phyloP scores from a whole-genome alignment of 2,888 invertebrate genomes.

The Hyles lineata region DNA sequence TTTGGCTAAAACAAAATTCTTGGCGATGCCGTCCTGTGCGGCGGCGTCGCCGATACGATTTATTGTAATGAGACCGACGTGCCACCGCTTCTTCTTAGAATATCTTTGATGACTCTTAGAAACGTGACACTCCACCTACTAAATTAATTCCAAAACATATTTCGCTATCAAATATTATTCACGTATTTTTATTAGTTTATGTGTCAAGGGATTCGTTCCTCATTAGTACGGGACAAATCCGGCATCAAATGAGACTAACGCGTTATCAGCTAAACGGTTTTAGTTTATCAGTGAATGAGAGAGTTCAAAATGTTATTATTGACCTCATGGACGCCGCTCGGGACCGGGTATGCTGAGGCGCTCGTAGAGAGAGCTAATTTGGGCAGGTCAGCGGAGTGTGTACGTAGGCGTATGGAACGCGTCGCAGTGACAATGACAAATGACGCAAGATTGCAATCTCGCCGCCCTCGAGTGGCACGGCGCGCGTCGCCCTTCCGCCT shows the following conservation, averaged over 20 bases:
- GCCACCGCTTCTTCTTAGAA: slow-evolving; percentile 75
- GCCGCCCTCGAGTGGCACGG: slow-evolving; percentile 77
- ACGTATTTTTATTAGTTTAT: not conserved
- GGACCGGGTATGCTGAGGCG: not conserved
- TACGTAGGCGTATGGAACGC: slow-evolving; percentile 70
- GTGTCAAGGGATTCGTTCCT: no score
- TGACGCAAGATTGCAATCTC: slow-evolving; percentile 91
- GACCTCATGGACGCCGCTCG: slow-evolving; percentile 19
- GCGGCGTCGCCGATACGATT: slow-evolving; percentile 77
- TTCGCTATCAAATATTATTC: not conserved
- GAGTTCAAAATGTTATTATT: slow-evolving; percentile 6
- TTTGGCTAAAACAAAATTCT: slow-evolving; percentile 84
- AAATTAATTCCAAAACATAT: slow-evolving; percentile 14
- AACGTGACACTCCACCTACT: slow-evolving; percentile 58
- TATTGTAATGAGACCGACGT: slow-evolving; percentile 80
- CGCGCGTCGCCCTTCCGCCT: slow-evolving; percentile 73
- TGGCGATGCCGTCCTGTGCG: slow-evolving; percentile 85
- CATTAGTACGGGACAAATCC: not conserved
- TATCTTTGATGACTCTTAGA: slow-evolving; percentile 74
- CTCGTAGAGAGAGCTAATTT: slow-evolving; percentile 65
- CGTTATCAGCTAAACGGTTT: not conserved
- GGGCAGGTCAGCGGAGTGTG: slow-evolving; percentile 67
- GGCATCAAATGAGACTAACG: not conserved
- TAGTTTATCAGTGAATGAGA: not conserved
- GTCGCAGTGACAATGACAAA: slow-evolving; percentile 89